Evolutionary conservation across 2,888 invertebrate species (phyloP).

Genomic region (Saturnia japonica): DNA sequence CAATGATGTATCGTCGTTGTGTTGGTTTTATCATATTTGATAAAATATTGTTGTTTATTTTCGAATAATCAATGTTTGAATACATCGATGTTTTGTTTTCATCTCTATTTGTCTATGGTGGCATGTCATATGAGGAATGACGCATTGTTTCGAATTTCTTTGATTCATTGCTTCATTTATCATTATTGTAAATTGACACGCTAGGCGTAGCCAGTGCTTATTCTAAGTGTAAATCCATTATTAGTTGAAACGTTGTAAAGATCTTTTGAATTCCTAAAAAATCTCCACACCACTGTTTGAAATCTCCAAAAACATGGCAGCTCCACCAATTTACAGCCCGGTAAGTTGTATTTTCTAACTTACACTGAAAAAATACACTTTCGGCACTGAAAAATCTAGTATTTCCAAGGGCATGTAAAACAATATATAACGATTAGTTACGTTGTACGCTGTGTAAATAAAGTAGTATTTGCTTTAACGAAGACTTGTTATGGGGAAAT

Average conservation of each 20-base stretch:
- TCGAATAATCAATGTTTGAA: too few relatives aligned
- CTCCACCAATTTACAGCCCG: slow-evolving; percentile 67
- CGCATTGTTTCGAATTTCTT: slow-evolving; percentile 55
- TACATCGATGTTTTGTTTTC: too few relatives aligned
- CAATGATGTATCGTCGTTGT: too few relatives aligned
- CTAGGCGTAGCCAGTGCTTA: slow-evolving; percentile 52
- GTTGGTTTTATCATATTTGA: too few relatives aligned
- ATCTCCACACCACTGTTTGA: slow-evolving; percentile 25
- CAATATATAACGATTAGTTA: slow-evolving; percentile 43
- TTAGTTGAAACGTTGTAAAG: slow-evolving; percentile 34
- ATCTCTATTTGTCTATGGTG: too few relatives aligned
- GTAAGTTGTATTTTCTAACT: slow-evolving; percentile 49
- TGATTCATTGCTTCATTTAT: not conserved
- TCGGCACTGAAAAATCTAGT: slow-evolving; percentile 36
- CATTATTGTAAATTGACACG: slow-evolving; percentile 38
- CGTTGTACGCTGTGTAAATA: slow-evolving; percentile 49
- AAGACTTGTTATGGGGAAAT: slow-evolving; percentile 29
- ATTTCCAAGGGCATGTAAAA: slow-evolving; percentile 61
- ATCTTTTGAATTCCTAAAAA: slow-evolving; percentile 27
- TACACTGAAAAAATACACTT: slow-evolving; percentile 26
- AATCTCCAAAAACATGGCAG: slow-evolving; percentile 53
- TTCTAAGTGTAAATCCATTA: slow-evolving; percentile 40
- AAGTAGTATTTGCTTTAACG: slow-evolving; percentile 31
- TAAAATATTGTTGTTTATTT: too few relatives aligned
- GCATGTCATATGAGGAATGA: slow-evolving; percentile 71